phyloP scores from a whole-genome alignment of 2,113 vertebrate genomes.

The Pitta sordida region DNA sequence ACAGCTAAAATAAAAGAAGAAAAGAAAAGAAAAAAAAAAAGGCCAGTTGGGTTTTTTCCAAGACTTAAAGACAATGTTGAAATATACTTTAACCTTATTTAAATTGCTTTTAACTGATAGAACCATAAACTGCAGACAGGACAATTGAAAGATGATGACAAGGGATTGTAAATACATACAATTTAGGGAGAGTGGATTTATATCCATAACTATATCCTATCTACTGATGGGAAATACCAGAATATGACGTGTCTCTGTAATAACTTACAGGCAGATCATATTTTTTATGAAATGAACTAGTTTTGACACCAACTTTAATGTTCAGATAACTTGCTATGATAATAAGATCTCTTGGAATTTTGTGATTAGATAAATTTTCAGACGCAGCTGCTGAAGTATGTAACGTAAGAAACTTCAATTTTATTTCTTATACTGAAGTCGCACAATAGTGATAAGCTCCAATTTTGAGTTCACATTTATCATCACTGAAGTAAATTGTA shows the following conservation, averaged over 20 bases:
- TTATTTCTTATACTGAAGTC: neutral
- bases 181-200: neutral
- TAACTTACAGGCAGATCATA: neutral
- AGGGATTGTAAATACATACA: neutral
- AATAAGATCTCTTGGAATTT: neutral
- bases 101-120: neutral
- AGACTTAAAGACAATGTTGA: neutral
- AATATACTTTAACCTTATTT: neutral
- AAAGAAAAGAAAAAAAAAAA: neutral
- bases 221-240: neutral
- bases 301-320: neutral
- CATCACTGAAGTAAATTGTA: neutral
- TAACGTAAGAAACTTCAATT: neutral
- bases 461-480: neutral
- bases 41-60: neutral
- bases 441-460: neutral
- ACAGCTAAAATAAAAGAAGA: neutral
- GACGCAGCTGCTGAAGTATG: neutral
- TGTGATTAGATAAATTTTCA: neutral
- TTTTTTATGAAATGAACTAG: neutral
- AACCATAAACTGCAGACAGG: neutral
- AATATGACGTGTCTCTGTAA: neutral
- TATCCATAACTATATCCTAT: fast-evolving
- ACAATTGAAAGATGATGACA: neutral
- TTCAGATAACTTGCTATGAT: neutral